Evolutionary conservation across 2,797 vertebrate species (phyloP).

Genomic region (Bovichtus diacanthus): DNA sequence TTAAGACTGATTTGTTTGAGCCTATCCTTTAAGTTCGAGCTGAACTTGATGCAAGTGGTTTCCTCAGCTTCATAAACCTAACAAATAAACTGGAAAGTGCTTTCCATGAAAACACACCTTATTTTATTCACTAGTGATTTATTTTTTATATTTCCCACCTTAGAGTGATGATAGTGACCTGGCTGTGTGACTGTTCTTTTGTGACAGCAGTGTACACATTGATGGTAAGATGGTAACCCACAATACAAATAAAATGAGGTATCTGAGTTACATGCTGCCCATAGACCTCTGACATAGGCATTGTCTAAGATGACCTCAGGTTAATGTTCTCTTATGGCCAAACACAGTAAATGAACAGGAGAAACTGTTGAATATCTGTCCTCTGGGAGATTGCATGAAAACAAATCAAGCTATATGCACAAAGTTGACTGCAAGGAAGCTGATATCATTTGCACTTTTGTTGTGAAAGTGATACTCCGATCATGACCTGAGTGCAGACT

Average conservation of each 20-base stretch:
- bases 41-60: not conserved
- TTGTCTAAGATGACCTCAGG: slow-evolving; percentile 27
- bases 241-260: not conserved
- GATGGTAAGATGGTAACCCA: slow-evolving; percentile 3
- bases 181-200: not conserved
- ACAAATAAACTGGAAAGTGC: not conserved
- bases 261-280: not conserved
- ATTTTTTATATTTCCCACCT: not conserved
- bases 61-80: not conserved
- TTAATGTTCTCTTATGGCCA: slow-evolving; percentile 14
- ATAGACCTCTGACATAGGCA: slow-evolving; percentile 13
- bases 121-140: not conserved
- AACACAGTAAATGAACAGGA: slow-evolving; percentile 4
- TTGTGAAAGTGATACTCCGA: slow-evolving; percentile 34
- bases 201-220: not conserved
- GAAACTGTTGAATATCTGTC: slow-evolving; percentile 7
- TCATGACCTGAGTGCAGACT: slow-evolving; percentile 42
- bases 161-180: not conserved
- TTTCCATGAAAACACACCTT: not conserved
- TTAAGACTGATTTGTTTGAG: not conserved
- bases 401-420: slow-evolving; percentile 3
- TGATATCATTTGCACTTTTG: slow-evolving; percentile 11
- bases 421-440: slow-evolving; percentile 5
- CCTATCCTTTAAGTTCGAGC: not conserved
- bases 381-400: not conserved